Evolutionary conservation across 2,888 invertebrate species (phyloP), one percentile per base, ranked within the genome.

Genomic region (Parascotia fuliginaria): DNA sequence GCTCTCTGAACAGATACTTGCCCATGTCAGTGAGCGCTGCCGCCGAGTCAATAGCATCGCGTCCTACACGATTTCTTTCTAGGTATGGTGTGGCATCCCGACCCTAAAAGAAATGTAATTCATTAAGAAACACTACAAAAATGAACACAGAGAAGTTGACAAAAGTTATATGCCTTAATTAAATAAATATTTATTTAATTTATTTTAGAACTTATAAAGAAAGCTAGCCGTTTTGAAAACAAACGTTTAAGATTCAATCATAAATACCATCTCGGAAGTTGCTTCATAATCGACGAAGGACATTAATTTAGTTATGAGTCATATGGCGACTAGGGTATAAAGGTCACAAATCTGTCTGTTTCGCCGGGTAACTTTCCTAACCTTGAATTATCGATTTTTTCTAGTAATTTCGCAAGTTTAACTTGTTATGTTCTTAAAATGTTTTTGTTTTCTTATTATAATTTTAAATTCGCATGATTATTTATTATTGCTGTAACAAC

Each of bases 21-120:
- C 98, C 98, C 97, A 98, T 97, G 90, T 98, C 98, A 60, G 98
- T 98, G 65, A 98, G 94, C 55, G 98, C 98, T 34, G 97, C 98
- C 33, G 98, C 98, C 1, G 98, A 98, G 88, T 98, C 98, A 48
- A 98, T 97, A 28, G 98, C 98, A 86, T 98, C 98, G 54, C 97
- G 94, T 59, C 98, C 98, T 41, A 98, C 97, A 73, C 98, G 95
- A 92, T 98, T 98, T 76, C 97, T 94, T 90, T 98, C 98, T 86
- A 98, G 93, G 89, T 98, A 98, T 53, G 98, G 98, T 51, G 98
- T 98, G 50, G 98, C 98, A 90, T 98, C 98, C 80, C 98, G 94
- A 75, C 98, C 98, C 98, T 98, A 79, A 15, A 86, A 13, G 15
- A 32, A n/a, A 29, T 5, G 11, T 29, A 12, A 19, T n/a, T n/a